These are phyloP conservation scores for Ophioderma brevispina DNA, from an alignment of 35 echinoderm and acorn worm species.

Conservation along the genomic window DNA sequence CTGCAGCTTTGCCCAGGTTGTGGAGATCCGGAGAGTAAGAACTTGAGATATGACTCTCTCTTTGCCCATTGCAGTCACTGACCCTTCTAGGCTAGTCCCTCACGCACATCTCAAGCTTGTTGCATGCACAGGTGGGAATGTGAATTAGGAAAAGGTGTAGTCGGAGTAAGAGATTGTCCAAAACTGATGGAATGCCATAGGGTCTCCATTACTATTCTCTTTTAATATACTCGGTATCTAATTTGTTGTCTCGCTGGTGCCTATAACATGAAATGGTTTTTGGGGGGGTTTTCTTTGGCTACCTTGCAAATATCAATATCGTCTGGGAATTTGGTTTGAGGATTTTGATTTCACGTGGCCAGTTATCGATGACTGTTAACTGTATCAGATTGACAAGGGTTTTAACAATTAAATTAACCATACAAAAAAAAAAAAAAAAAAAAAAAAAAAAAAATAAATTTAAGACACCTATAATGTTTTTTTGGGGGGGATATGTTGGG, in stretches of 20 bases:
- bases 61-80: not conserved
- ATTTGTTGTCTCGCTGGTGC: not conserved
- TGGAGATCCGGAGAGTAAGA: not conserved
- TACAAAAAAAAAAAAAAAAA: too few relatives aligned
- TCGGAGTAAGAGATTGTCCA: not conserved
- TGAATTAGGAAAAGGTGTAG: not conserved
- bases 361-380: not conserved
- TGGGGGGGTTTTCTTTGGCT: not conserved
- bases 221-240: not conserved
- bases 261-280: not conserved
- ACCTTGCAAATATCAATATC: not conserved
- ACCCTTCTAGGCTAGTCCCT: not conserved
- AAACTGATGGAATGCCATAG: constrained; percentile 1
- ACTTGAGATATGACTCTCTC: not conserved
- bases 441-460: too few relatives aligned
- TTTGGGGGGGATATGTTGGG: not conserved
- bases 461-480: not conserved
- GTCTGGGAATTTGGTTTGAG: not conserved
- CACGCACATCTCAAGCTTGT: not conserved
- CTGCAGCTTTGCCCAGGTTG: not conserved
- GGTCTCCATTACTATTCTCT: not conserved
- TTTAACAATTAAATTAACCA: not conserved
- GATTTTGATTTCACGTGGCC: not conserved
- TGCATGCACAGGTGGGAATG: not conserved
- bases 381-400: not conserved